Evolutionary conservation across 1,140 invertebrate genomes (phyloP).

Genomic region (Drosophila sp.): DNA sequence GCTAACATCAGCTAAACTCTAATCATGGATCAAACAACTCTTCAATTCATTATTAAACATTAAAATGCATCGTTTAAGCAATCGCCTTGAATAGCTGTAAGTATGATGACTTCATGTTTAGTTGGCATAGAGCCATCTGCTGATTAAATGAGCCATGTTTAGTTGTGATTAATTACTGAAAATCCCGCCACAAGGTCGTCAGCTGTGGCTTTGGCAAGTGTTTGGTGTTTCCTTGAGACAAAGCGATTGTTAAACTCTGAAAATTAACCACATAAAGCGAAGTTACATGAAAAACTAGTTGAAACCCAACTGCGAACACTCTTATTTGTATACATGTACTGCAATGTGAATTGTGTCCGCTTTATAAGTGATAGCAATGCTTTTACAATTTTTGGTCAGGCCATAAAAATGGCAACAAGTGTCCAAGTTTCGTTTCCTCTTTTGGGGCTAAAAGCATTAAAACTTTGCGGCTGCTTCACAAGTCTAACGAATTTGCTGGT

Average conservation of each 20-base stretch:
- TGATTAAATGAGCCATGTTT: constrained; percentile 48
- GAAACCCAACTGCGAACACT: constrained; percentile 13
- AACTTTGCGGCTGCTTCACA: constrained; percentile 56
- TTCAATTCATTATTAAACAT: constrained; percentile 26
- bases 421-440: constrained; percentile 57
- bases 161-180: constrained; percentile 56
- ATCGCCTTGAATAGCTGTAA: constrained; percentile 18
- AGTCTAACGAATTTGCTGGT: constrained; percentile 51
- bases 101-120: constrained; percentile 34
- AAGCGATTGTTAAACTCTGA: constrained; percentile 39
- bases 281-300: constrained; percentile 24
- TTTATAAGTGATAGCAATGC: constrained; percentile 35
- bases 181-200: constrained; percentile 30
- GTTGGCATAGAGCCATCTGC: constrained; percentile 34
- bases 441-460: constrained; percentile 42
- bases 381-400: constrained; percentile 26
- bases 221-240: constrained; percentile 43
- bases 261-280: constrained; percentile 45
- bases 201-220: constrained; percentile 29
- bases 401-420: constrained; percentile 53
- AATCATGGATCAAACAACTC: constrained; percentile 35
- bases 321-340: constrained; percentile 1
- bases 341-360: background rate
- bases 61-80: background rate
- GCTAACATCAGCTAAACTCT: constrained; percentile 9